Base-by-base conservation (phyloP, 1,140 invertebrate species). In the Apis laboriosa region DNA sequence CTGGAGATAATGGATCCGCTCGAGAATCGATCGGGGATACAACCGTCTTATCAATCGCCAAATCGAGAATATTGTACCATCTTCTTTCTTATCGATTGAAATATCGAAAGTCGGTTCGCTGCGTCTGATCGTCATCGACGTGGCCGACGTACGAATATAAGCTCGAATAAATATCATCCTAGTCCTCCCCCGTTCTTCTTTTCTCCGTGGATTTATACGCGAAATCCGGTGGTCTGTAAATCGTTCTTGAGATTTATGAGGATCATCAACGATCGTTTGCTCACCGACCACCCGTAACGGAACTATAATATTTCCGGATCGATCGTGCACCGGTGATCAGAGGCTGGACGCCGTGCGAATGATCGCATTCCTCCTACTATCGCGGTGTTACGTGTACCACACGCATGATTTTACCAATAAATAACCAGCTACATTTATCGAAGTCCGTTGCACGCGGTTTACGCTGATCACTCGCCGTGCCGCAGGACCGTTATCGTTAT, bases 221-320 rank as follows among this genome's bases (percentile, higher is more conserved):
- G 83, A 78, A 83, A 84, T 83, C 71, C 80, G 58, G 17, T n/a
- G 80, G 80, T 67, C 77, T 73, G 84, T 85, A 78, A 83, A 84
- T 88, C 77, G 87, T 77, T 61, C 63, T 56, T 49, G 64, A 83
- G 86, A 88, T 88, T 88, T 88, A 88, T 80, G 84, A 86, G 64
- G 80, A 88, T 85, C 87, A 79, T 88, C 80, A 84, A 56, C 76
- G 86, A 88, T 88, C 87, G 86, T 83, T 88, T 87, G 86, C 71
- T 77, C 76, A 55, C 60, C 86, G 58, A 77, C 82, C 70, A 66
- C 53, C 53, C 61, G 77, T 87, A 67, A 72, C 84, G 84, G 86
- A 88, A 80, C 74, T 83, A 88, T 83, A 88, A 88, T 88, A 88
- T 88, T 88, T 85, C 80, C 80, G 80, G 84, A 85, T 85, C 84